Evolutionary conservation across 2,113 vertebrate species (phyloP).

Genomic region (Cochlearius cochlearius): DNA sequence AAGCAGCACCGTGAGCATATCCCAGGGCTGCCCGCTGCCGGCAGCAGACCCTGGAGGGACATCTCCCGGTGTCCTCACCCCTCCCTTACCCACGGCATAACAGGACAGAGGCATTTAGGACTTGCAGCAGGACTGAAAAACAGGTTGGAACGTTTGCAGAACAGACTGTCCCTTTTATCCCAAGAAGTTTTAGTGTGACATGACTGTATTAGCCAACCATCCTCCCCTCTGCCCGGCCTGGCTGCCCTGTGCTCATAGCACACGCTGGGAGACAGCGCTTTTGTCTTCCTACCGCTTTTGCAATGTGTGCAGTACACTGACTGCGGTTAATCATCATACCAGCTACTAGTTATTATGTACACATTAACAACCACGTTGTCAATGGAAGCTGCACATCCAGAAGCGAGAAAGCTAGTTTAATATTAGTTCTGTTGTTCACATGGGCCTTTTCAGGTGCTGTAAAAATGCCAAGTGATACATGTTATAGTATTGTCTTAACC

Average conservation of each 20-base stretch:
- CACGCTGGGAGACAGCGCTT: not conserved
- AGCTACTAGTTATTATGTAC: not conserved
- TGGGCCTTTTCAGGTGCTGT: not conserved
- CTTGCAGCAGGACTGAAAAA: not conserved
- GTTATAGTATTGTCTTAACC: not conserved
- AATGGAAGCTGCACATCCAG: not conserved
- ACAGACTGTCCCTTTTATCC: not conserved
- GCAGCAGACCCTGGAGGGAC: not conserved
- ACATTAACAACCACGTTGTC: not conserved
- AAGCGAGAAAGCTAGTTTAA: not conserved
- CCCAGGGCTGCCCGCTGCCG: not conserved
- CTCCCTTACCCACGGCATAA: not conserved
- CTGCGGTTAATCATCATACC: constrained; percentile 16
- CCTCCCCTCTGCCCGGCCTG: not conserved
- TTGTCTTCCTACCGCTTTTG: not conserved
- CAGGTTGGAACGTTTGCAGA: not conserved
- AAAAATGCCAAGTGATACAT: not conserved
- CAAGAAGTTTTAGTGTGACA: not conserved
- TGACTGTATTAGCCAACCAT: not conserved
- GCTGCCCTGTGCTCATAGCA: not conserved
- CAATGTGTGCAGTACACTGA: not conserved
- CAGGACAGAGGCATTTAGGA: not conserved
- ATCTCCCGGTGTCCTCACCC: not conserved
- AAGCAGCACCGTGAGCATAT: not conserved
- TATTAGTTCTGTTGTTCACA: constrained; percentile 1